Evolutionary conservation across 30 jellyfish, hydroid and myxozoan species (phyloP).

Genomic region (Pelagia noctiluca): DNA sequence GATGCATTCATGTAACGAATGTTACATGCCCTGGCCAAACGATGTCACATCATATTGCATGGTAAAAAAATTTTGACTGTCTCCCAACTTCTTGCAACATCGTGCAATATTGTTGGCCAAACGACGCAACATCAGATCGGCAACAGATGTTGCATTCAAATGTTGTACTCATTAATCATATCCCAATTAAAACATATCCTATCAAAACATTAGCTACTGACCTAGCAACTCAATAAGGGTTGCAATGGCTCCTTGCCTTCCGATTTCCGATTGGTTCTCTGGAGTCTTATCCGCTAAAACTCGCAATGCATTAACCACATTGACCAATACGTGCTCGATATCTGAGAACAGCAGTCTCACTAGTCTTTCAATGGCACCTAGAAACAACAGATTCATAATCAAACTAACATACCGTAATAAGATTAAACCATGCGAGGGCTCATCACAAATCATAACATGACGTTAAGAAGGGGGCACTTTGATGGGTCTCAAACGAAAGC

Average conservation of each 20-base stretch:
- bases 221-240: conserved; percentile 51
- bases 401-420: no score
- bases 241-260: conserved; percentile 48
- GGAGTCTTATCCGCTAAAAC: conserved; percentile 51
- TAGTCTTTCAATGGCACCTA: conserved; percentile 69
- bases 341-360: conserved; percentile 59
- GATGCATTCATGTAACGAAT: no score
- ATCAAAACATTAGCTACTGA: background rate
- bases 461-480: no score
- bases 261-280: conserved; percentile 67
- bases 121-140: no score
- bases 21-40: no score
- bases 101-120: no score
- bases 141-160: background rate
- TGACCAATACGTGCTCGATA: conserved; percentile 74
- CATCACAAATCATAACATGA: no score
- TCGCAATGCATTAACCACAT: conserved; percentile 72
- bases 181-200: background rate
- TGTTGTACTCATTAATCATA: background rate
- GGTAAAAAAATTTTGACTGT: no score
- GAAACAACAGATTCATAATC: background rate
- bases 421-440: no score
- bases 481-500: no score
- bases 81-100: no score
- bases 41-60: no score